Evolutionary conservation across 2,113 vertebrate genomes (phyloP), one percentile per base, ranked within the genome.

Genomic region (Paralichthys olivaceus): DNA sequence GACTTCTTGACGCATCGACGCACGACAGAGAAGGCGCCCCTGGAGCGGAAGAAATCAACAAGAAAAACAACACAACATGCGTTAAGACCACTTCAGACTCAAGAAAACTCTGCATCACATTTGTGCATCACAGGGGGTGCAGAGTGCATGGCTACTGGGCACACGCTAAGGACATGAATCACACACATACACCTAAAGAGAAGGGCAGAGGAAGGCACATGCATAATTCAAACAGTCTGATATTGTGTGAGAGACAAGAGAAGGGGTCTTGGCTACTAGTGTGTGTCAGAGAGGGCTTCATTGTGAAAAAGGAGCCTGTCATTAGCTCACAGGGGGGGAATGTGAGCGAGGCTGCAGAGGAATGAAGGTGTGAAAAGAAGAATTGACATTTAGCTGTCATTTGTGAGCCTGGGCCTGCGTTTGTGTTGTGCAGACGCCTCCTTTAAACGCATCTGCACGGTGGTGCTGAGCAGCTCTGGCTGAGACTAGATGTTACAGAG

Each of bases 11-110:
- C 95, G 82, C 98, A 99, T 89, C 98, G 96, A 72, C 97, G 96
- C 53, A 99, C 98, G 64, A 99, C 93, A 26, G 98, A 99, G 92
- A 99, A 99, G 92, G 98, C 98, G 84, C 98, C 98, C 95, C 98
- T 99, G 88, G 51, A 89, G 70, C 47, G 14, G 72, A 66, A 2
- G 12, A 80, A 32, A 32, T 5, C 12, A 81, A 90, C 1, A 54
- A 78, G 55, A 15, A 47, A 4, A n/a, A 72, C 7, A 34, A n/a
- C 14, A 59, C 13, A 20, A 29, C 26, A 34, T 77, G 47, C 34
- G 55, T 55, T n/a, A 20, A 72, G 49, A 66, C 1, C 19, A 57
- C 37, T 49, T 77, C 6, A 43, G 59, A 75, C 45, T 22, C 23
- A 54, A 53, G 34, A 49, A 37, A 13, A 40, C 2, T 13, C 37